A percentile compares a stretch with the other conserved stretches of the same genome.
phyloP scores from a whole-genome alignment of 1,140 invertebrate genomes.

The Drosophila lacertosa region DNA sequence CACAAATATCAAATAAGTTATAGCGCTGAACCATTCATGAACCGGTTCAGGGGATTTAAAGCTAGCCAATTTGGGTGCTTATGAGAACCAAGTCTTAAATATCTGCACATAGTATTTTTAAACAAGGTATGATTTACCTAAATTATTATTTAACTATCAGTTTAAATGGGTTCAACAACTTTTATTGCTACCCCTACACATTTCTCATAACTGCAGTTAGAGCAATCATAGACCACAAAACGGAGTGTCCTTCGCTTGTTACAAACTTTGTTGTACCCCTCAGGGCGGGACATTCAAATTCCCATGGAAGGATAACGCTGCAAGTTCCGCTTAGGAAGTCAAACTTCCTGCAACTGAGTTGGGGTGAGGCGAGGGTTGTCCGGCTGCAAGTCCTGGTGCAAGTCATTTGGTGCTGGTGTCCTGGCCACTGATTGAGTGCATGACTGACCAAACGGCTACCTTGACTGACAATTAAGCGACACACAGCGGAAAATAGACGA shows the following conservation, averaged over 20 bases:
- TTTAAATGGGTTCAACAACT: background rate
- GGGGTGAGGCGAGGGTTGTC: constrained; percentile 16
- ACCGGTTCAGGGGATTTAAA: too few relatives aligned
- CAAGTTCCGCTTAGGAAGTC: constrained; percentile 76
- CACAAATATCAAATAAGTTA: too few relatives aligned
- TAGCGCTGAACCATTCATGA: too few relatives aligned
- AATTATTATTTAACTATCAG: too few relatives aligned
- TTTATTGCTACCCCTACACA: background rate
- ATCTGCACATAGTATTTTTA: too few relatives aligned
- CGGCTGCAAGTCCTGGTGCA: constrained; percentile 34
- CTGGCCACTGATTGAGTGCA: constrained; percentile 73
- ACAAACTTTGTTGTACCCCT: constrained; percentile 24
- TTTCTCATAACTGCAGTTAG: background rate
- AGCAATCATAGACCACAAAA: constrained; percentile 39
- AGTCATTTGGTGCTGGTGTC: constrained; percentile 44
- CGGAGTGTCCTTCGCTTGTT: constrained; percentile 9
- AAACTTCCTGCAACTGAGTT: constrained; percentile 56
- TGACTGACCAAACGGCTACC: constrained; percentile 65
- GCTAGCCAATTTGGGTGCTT: too few relatives aligned
- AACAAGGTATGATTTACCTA: background rate
- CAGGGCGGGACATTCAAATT: constrained; percentile 42
- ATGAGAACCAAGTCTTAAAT: too few relatives aligned
- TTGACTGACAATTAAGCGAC: constrained; percentile 70
- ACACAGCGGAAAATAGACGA: constrained; percentile 74
- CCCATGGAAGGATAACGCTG: constrained; percentile 67